A percentile compares a stretch with the other conserved stretches of the same genome.
phyloP scores from a whole-genome alignment of 2,888 invertebrate species.

The Podotricha telesiphe region DNA sequence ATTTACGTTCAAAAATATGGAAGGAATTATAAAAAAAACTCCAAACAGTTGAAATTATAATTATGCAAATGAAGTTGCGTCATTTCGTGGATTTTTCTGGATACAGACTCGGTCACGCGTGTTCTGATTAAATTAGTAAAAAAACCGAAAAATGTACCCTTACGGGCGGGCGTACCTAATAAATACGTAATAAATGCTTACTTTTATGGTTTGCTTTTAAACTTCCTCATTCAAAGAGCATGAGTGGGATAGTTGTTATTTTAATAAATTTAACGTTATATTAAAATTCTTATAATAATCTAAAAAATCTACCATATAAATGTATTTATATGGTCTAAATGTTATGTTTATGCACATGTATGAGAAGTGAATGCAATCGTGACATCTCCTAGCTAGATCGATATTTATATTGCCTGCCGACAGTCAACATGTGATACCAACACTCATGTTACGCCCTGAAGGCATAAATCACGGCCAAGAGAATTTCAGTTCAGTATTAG shows the following conservation, averaged over 20 bases:
- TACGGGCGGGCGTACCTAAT: neutral
- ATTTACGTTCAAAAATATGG: neutral
- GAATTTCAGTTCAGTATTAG: conserved; percentile 3
- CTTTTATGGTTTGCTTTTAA: neutral
- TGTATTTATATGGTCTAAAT: no score
- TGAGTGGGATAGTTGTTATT: neutral
- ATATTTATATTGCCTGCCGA: neutral
- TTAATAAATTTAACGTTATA: no score
- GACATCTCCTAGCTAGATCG: no score
- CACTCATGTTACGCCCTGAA: conserved; percentile 1
- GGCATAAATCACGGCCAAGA: neutral
- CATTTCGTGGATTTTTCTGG: conserved; percentile 5
- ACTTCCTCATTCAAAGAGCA: neutral
- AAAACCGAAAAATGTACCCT: neutral
- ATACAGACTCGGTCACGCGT: neutral
- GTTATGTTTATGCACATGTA: no score
- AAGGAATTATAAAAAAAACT: conserved; percentile 1
- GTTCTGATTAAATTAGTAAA: conserved; percentile 17
- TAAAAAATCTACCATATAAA: no score
- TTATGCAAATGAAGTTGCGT: conserved; percentile 12
- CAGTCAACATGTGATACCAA: conserved; percentile 5
- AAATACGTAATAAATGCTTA: neutral
- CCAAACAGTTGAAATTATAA: conserved; percentile 10
- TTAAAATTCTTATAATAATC: no score
- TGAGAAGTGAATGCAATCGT: no score